Percentiles rank a stretch among this genome's conserved stretches.
Conservation (phyloP, 2,113 vertebrate genomes). For the Melanotaenia duboulayi region DNA sequence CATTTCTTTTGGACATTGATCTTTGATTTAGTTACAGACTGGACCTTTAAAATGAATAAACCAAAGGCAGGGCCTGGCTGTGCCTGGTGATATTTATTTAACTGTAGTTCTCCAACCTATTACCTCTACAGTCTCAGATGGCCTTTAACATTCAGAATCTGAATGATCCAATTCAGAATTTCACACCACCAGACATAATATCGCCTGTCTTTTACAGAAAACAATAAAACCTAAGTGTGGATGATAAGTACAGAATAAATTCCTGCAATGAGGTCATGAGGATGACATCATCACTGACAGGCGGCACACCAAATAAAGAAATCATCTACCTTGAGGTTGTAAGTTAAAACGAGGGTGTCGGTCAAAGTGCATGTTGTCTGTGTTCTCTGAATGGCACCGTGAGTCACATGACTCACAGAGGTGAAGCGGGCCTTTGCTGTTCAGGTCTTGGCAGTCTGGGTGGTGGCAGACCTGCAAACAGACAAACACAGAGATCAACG, state of each 20-base stretch:
- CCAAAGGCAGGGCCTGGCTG: too few relatives aligned
- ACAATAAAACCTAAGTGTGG: neutral
- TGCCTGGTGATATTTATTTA: too few relatives aligned
- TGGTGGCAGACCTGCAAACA: constrained; percentile 91
- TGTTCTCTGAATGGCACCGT: constrained; percentile 83
- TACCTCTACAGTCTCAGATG: neutral
- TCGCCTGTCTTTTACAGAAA: constrained; percentile 18
- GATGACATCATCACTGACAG: constrained; percentile 26
- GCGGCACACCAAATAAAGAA: constrained; percentile 25
- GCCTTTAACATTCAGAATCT: neutral
- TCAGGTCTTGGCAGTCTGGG: constrained; percentile 89
- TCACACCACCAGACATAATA: neutral
- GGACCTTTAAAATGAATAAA: too few relatives aligned
- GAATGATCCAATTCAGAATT: neutral
- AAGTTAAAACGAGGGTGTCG: constrained; percentile 91
- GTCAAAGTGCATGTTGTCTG: constrained; percentile 88
- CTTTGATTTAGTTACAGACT: too few relatives aligned
- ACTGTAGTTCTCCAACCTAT: too few relatives aligned
- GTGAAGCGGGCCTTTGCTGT: constrained; percentile 85
- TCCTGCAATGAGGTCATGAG: constrained; percentile 24
- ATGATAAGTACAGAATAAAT: constrained; percentile 26
- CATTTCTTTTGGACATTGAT: too few relatives aligned
- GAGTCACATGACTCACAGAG: constrained; percentile 91
- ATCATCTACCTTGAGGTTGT: constrained; percentile 86
- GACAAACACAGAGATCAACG: constrained; percentile 57